A percentile compares a stretch with the other conserved stretches of the same genome.
phyloP scores from a whole-genome alignment of 1,140 invertebrate species.

The Colletes gigas region DNA sequence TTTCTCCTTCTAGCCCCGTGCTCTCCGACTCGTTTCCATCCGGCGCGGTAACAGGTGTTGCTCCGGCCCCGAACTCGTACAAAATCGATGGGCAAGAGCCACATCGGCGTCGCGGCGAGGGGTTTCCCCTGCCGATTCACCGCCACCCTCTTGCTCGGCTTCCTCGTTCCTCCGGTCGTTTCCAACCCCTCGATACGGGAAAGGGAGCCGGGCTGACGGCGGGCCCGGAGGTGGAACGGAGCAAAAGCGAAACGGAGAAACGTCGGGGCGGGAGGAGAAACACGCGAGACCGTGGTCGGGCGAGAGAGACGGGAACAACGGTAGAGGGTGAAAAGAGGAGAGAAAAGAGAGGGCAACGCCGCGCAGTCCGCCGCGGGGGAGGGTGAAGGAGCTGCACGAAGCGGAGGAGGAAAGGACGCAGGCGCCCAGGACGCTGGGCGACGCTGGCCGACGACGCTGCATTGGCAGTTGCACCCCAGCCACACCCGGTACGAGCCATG shows the following conservation, averaged over 20 bases:
- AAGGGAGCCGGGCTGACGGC: conserved; percentile 9
- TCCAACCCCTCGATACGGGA: conserved; percentile 27
- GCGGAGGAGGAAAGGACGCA: conserved; percentile 66
- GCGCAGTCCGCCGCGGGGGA: conserved; percentile 1
- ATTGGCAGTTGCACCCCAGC: conserved; percentile 80
- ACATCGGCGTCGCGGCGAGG: conserved; percentile 60
- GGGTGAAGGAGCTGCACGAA: conserved; percentile 44
- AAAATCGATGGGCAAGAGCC: conserved; percentile 74
- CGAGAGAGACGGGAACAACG: conserved; percentile 13
- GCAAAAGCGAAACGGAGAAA: conserved; percentile 44
- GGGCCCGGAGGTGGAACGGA: conserved; percentile 24
- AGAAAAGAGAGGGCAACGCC: conserved; percentile 12
- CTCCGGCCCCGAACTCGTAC: conserved; percentile 71
- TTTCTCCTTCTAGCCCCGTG: neutral
- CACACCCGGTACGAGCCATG: conserved; percentile 81
- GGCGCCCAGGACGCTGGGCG: conserved; percentile 68
- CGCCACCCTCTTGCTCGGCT: conserved; percentile 32
- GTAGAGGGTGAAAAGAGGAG: neutral
- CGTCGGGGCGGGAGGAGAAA: neutral
- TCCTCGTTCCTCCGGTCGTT: conserved; percentile 25
- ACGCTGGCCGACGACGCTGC: conserved; percentile 70
- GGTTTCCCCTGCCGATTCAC: conserved; percentile 37
- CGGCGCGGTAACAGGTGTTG: conserved; percentile 77
- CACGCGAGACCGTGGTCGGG: no score
- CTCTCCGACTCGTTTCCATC: conserved; percentile 31